These are phyloP conservation scores for Diglossa cyanea DNA, from an alignment of 2,797 vertebrate species.

Conservation along the genomic window DNA sequence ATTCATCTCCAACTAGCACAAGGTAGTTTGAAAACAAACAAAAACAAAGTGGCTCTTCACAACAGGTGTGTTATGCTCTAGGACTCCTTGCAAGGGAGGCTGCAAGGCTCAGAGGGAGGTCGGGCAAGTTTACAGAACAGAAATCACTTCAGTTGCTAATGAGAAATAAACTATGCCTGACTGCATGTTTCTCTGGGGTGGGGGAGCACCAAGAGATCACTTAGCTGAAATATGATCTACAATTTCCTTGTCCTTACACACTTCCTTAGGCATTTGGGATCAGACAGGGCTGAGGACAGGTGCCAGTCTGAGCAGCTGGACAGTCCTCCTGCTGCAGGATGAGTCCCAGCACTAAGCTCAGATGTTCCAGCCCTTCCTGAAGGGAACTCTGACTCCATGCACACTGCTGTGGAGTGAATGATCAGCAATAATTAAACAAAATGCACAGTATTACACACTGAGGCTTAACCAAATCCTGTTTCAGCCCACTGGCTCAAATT, in stretches of 20 bases:
- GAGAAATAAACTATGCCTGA: background rate
- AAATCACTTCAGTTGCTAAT: background rate
- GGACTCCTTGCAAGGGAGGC: background rate
- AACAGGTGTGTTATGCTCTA: background rate
- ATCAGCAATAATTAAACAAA: background rate
- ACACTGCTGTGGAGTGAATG: background rate
- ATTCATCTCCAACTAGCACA: background rate
- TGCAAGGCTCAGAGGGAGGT: background rate
- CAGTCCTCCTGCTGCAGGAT: background rate
- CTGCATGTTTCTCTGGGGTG: background rate
- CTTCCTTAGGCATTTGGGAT: background rate
- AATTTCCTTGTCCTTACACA: conserved; percentile 16
- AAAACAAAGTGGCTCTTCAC: background rate
- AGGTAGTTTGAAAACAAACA: background rate
- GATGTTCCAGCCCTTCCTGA: background rate
- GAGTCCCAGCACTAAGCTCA: background rate
- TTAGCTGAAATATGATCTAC: background rate
- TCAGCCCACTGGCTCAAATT: background rate
- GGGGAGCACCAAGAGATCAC: background rate
- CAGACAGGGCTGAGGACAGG: background rate
- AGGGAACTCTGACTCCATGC: background rate
- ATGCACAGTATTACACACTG: background rate
- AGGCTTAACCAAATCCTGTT: background rate
- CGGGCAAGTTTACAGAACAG: background rate
- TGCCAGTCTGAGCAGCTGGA: background rate